phyloP scores from a whole-genome alignment of 2,113 vertebrate genomes.

The Eudyptes chrysolophus region DNA sequence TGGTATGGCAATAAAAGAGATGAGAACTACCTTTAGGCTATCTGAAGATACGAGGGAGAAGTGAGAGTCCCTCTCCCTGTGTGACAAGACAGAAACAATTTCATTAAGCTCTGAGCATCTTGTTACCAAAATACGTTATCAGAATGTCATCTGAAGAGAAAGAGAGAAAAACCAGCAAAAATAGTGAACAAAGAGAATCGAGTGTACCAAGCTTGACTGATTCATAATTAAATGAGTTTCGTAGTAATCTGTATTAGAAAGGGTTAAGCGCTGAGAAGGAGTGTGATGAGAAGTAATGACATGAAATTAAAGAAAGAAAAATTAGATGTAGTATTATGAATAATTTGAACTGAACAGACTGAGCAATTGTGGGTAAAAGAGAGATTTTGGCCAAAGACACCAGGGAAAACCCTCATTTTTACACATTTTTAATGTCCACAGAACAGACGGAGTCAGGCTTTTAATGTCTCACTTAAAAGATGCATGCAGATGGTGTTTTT shows the following conservation, averaged over 20 bases:
- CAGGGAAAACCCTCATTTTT: slow-evolving; percentile 61
- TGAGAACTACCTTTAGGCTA: slow-evolving; percentile 10
- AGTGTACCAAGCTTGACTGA: neutral
- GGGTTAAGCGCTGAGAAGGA: slow-evolving; percentile 17
- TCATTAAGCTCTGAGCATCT: neutral
- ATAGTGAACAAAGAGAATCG: neutral
- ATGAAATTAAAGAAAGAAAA: slow-evolving; percentile 41
- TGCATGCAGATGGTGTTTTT: slow-evolving; percentile 69
- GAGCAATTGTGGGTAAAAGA: slow-evolving; percentile 23
- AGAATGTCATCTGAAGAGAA: neutral
- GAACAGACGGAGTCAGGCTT: slow-evolving; percentile 63
- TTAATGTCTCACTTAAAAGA: slow-evolving; percentile 65
- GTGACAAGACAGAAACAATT: neutral
- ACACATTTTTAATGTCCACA: slow-evolving; percentile 62
- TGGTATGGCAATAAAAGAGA: neutral
- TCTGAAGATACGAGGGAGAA: neutral
- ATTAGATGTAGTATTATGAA: slow-evolving; percentile 24
- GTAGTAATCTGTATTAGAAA: neutral
- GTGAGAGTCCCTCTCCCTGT: neutral
- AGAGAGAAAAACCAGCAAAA: neutral
- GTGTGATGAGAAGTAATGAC: slow-evolving; percentile 12
- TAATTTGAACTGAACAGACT: slow-evolving; percentile 50
- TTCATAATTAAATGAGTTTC: neutral
- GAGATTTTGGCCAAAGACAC: slow-evolving; percentile 33
- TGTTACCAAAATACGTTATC: neutral